Evolutionary conservation across 1,140 invertebrate genomes (phyloP).

Genomic region (Samia ricini): DNA sequence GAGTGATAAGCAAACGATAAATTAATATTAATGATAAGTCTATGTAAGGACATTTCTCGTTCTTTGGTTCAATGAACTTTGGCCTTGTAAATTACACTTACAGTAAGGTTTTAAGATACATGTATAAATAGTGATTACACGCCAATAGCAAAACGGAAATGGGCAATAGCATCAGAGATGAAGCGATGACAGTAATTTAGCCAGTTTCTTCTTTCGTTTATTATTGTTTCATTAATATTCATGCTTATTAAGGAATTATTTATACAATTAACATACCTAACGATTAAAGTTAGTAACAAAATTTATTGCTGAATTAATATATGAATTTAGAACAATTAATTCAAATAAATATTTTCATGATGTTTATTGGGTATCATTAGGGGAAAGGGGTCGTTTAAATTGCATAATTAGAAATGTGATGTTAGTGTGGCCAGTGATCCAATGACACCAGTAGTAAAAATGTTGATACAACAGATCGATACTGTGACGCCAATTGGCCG

Average conservation of each 20-base stretch:
- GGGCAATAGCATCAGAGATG: constrained; percentile 41
- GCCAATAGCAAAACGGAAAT: constrained; percentile 54
- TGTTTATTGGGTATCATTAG: too few relatives aligned
- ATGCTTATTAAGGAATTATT: not conserved
- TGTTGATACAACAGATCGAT: constrained; percentile 59
- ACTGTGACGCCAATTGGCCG: constrained; percentile 59
- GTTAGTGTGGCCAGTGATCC: constrained; percentile 31
- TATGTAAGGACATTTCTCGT: not conserved
- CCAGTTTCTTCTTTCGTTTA: constrained; percentile 14
- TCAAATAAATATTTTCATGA: not conserved
- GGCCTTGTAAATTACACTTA: constrained; percentile 3
- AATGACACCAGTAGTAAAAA: constrained; percentile 41
- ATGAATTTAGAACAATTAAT: not conserved
- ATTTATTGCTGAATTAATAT: not conserved
- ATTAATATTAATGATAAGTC: not conserved
- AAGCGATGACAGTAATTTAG: constrained; percentile 29
- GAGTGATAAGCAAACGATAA: not conserved
- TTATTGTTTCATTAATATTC: not conserved
- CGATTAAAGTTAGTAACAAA: not conserved
- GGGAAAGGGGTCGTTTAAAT: too few relatives aligned
- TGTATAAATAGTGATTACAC: constrained; percentile 15
- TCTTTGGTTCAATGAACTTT: constrained; percentile 10
- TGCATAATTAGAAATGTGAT: constrained; percentile 3
- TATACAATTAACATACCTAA: not conserved
- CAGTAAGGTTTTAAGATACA: constrained; percentile 8